phyloP scores from a whole-genome alignment of 2,888 invertebrate genomes.

The Pheosia gnoma region DNA sequence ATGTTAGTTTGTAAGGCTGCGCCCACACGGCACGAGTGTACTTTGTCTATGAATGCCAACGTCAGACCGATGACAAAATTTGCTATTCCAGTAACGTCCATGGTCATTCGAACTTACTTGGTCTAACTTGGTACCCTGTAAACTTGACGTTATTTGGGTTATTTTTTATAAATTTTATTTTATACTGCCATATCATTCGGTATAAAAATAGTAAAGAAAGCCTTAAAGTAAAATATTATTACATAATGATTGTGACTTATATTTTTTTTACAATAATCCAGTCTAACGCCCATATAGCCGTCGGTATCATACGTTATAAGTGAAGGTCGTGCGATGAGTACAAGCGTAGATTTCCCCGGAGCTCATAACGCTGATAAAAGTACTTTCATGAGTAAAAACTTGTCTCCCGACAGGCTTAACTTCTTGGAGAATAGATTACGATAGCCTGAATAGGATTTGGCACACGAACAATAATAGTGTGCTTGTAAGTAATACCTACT shows the following conservation, averaged over 20 bases:
- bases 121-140: too few species aligned
- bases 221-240: too few species aligned
- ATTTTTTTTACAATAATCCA: background rate
- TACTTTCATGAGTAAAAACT: conserved; percentile 63
- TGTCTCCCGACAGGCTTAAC: conserved; percentile 51
- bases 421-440: conserved; percentile 65
- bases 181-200: too few species aligned
- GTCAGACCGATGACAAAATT: too few species aligned
- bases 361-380: conserved; percentile 62
- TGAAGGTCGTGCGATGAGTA: conserved; percentile 35
- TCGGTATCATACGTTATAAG: conserved; percentile 25
- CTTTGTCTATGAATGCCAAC: too few species aligned
- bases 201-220: too few species aligned
- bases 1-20: background rate
- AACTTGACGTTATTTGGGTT: too few species aligned
- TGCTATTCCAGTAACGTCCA: too few species aligned
- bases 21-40: too few species aligned
- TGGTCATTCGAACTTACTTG: too few species aligned
- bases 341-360: conserved; percentile 66
- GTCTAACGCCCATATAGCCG: conserved; percentile 1
- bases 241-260: background rate
- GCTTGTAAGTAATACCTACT: background rate
- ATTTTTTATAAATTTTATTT: too few species aligned
- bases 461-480: conserved; percentile 35
- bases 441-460: conserved; percentile 34